Conservation (phyloP, 2,888 invertebrate species). For the Cryptocephalus primarius region DNA sequence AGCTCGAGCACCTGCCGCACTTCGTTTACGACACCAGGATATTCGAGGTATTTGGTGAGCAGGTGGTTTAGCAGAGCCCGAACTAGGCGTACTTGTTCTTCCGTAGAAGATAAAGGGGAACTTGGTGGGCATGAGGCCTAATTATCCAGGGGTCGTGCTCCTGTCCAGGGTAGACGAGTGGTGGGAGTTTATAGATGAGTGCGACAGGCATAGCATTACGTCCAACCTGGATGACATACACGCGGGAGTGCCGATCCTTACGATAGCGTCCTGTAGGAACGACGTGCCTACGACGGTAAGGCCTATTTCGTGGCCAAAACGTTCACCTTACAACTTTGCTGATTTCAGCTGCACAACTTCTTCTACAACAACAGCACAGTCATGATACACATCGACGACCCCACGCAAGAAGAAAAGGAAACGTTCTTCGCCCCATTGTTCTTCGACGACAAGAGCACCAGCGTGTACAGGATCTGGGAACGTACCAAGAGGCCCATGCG, state of each 20-base stretch:
- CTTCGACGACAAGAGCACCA: constrained; percentile 21
- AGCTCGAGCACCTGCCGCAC: constrained; percentile 41
- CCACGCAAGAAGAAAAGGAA: constrained; percentile 27
- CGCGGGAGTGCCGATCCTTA: constrained; percentile 29
- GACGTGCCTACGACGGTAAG: constrained; percentile 28
- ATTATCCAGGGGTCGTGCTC: constrained; percentile 30
- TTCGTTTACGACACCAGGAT: constrained; percentile 33
- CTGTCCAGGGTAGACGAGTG: constrained; percentile 31
- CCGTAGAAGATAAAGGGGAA: constrained; percentile 8
- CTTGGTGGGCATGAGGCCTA: constrained; percentile 19
- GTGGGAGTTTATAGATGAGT: constrained; percentile 31
- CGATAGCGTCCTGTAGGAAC: constrained; percentile 30
- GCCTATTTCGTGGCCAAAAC: neutral
- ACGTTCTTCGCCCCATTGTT: constrained; percentile 30
- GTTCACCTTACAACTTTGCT: neutral
- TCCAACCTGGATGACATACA: constrained; percentile 31
- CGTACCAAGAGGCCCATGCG: constrained; percentile 1
- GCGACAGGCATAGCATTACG: constrained; percentile 25
- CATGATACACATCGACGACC: constrained; percentile 28
- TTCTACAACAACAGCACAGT: constrained; percentile 30
- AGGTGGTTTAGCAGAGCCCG: too few species aligned
- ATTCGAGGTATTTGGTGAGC: constrained; percentile 10
- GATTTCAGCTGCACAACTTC: constrained; percentile 14
- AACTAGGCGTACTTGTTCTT: too few species aligned
- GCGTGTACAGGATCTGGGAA: constrained; percentile 18